Conservation (phyloP, 2,797 vertebrate species). For the Chromobotia macracanthus region DNA sequence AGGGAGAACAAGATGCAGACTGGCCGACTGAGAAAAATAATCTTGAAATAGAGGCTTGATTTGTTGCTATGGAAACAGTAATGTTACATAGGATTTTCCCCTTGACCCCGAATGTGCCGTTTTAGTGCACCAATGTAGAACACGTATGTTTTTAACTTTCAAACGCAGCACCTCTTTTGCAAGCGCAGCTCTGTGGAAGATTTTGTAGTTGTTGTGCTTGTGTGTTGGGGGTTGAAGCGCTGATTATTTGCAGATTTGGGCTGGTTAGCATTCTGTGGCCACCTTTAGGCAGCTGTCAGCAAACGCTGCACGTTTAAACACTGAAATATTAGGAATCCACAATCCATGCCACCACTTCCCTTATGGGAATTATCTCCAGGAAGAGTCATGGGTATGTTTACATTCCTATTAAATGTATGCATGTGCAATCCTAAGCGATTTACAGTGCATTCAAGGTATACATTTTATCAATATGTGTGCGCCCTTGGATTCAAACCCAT, state of each 20-base stretch:
- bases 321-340: constrained; percentile 46
- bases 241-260: constrained; percentile 68
- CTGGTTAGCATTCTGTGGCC: constrained; percentile 60
- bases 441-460: no score
- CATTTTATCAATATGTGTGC: no score
- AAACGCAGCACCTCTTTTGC: constrained; percentile 48
- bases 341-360: constrained; percentile 1
- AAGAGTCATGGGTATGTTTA: no score
- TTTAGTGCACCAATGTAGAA: constrained; percentile 12
- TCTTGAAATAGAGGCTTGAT: constrained; percentile 31
- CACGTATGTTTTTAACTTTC: not conserved
- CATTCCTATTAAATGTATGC: no score
- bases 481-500: no score
- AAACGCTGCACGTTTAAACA: constrained; percentile 56
- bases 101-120: not conserved
- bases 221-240: constrained; percentile 47
- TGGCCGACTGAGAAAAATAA: not conserved
- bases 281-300: constrained; percentile 35
- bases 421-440: no score
- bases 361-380: no score
- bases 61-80: constrained; percentile 39
- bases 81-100: constrained; percentile 1
- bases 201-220: not conserved
- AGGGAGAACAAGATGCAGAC: constrained; percentile 14
- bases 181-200: constrained; percentile 19